Evolutionary conservation across 2,888 invertebrate genomes (phyloP), one percentile per base, ranked within the genome.

Genomic region (Acrocyrtus sp.): DNA sequence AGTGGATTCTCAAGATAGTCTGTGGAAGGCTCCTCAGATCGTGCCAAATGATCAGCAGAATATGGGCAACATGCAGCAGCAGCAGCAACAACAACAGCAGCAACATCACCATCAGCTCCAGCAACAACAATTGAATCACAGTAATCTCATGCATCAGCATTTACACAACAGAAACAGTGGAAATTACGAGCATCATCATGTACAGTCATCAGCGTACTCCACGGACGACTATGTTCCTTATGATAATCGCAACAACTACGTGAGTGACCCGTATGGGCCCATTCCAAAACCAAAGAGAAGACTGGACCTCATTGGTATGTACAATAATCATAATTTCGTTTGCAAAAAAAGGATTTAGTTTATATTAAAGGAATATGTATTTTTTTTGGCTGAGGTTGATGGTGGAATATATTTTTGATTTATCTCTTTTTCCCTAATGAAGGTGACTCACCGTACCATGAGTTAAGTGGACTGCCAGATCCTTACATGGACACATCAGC

Each of bases 1-100:
- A 82, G 95, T 95, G 69, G 95, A 96, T 86, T 95, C 95, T 3
- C 95, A 95, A 85, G 95, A 95, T 85, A 95, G 95, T 43, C 86
- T 96, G 82, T 95, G 96, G 95, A 95, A 95, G 86, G 76, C 76
- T 58, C 73, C 78, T 24, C 77, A 81, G 47, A 66, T 78, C 51
- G 76, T 81, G 50, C 66, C 80, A 54, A 74, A 75, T 67, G 78
- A 79, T 65, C 72, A 77, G 41, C 67, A 69, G 19, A 65, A 77
- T 69, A 54, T 68, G 48, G 61, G 60, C 66, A 65, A 45, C 73
- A 70, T n/a, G 29, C 76, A 74, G 21, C 70, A 74, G 34, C 70
- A 66, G 34, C 73, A 73, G 45, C 79, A 74, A 24, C 77, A 77
- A 65, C 77, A 58, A 6, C 74, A 74, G 50, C 68, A 78, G 51